These are phyloP conservation scores for Cryptotermes secundus DNA, from an alignment of 1,140 invertebrate genomes.

Conservation along the genomic window DNA sequence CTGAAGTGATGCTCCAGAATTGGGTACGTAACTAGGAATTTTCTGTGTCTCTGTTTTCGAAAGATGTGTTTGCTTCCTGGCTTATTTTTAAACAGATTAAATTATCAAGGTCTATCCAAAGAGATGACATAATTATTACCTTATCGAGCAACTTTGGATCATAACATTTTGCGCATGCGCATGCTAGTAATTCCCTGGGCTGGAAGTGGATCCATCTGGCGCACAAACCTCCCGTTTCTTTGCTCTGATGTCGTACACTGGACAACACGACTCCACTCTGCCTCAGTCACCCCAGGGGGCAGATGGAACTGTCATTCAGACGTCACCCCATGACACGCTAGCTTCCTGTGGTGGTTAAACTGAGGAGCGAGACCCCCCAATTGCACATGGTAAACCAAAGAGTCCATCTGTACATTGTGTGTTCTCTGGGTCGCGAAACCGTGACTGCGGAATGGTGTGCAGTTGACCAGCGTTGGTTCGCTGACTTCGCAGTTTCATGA, in stretches of 20 bases:
- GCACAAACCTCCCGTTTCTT: too few species aligned
- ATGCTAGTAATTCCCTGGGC: neutral
- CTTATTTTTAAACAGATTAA: too few species aligned
- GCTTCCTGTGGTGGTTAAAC: neutral
- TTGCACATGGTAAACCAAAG: neutral
- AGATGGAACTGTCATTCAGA: constrained; percentile 16
- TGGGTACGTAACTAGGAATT: too few species aligned
- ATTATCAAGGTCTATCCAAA: too few species aligned
- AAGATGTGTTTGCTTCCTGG: too few species aligned
- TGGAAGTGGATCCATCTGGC: neutral
- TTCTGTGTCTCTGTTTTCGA: too few species aligned
- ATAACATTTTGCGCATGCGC: neutral
- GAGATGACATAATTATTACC: too few species aligned
- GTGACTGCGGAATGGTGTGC: neutral
- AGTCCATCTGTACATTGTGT: neutral
- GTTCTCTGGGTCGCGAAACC: neutral
- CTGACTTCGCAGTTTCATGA: neutral
- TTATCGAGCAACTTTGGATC: too few species aligned
- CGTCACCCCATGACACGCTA: neutral
- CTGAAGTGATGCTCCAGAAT: too few species aligned
- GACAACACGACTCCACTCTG: neutral
- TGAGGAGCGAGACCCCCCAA: neutral
- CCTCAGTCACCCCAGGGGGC: neutral
- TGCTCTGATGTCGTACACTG: neutral
- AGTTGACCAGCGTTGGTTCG: neutral